These are phyloP conservation scores for Capitulum mitella DNA, from an alignment of 2,888 invertebrate genomes.

Conservation along the genomic window DNA sequence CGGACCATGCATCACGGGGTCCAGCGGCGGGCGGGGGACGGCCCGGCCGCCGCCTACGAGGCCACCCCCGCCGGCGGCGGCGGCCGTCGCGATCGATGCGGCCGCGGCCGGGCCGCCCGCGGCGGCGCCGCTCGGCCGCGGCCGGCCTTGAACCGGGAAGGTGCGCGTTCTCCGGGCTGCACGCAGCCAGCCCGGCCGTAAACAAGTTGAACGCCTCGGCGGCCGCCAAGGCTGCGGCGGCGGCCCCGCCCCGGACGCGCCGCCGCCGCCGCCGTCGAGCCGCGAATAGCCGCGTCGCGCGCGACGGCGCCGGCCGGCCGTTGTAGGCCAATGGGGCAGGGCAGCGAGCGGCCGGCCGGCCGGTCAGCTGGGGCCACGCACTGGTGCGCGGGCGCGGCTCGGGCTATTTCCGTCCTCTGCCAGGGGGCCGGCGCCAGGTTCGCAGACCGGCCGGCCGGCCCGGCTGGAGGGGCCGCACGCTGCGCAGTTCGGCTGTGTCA, in stretches of 20 bases:
- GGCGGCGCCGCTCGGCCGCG: background rate
- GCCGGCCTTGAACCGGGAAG: conserved; percentile 3
- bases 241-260: background rate
- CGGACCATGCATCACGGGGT: background rate
- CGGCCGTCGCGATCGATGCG: background rate
- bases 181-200: background rate
- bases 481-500: too few species aligned
- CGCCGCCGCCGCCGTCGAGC: background rate
- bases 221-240: background rate
- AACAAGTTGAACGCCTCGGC: conserved; percentile 1
- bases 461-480: too few species aligned
- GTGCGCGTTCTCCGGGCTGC: background rate
- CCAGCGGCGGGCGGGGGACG: too few species aligned
- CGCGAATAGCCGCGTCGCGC: background rate
- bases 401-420: background rate
- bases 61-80: conserved; percentile 1
- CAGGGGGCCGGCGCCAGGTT: too few species aligned
- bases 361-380: too few species aligned
- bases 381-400: background rate
- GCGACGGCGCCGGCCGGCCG: background rate
- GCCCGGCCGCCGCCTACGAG: background rate
- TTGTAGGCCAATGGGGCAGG: too few species aligned
- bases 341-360: too few species aligned
- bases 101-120: background rate
- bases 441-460: too few species aligned